Conservation (phyloP, 2,797 vertebrate species). For the Lagorchestes hirsutus region DNA sequence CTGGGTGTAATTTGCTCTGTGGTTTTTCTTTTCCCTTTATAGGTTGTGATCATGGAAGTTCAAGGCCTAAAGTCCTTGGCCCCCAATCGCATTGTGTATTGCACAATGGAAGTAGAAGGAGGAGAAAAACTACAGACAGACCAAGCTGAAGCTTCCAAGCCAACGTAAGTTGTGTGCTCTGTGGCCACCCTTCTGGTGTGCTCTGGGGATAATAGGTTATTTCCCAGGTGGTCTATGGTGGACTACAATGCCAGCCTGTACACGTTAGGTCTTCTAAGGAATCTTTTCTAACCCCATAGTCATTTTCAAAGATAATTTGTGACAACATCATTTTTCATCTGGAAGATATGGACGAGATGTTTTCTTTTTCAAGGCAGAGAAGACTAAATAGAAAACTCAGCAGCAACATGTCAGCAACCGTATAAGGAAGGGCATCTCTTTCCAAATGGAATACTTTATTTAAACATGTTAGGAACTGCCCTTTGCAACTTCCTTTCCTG, state of each 20-base stretch:
- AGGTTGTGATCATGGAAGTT: constrained; percentile 99
- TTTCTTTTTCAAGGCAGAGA: constrained; percentile 14
- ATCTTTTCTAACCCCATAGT: not conserved
- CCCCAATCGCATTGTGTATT: constrained; percentile 97
- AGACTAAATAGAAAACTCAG: not conserved
- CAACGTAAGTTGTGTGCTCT: constrained; percentile 90
- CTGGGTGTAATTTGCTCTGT: not conserved
- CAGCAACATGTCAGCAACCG: not conserved
- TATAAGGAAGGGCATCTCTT: not conserved
- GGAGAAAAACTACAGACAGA: constrained; percentile 98
- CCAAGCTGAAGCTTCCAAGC: constrained; percentile 98
- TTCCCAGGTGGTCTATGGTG: not conserved
- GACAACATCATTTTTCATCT: not conserved
- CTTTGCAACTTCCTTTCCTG: not conserved
- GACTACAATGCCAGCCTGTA: not conserved
- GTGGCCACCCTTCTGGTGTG: not conserved
- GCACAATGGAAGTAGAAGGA: constrained; percentile 99
- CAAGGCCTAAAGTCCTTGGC: constrained; percentile 96
- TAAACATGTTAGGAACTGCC: not conserved
- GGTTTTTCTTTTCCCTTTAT: constrained; percentile 52
- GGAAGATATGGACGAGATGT: not conserved
- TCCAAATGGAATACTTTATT: constrained; percentile 13
- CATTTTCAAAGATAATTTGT: constrained; percentile 20
- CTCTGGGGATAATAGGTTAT: not conserved
- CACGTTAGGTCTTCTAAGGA: not conserved